Base-by-base conservation (phyloP, 2,113 vertebrate genomes). In the Semicossyphus pulcher region DNA sequence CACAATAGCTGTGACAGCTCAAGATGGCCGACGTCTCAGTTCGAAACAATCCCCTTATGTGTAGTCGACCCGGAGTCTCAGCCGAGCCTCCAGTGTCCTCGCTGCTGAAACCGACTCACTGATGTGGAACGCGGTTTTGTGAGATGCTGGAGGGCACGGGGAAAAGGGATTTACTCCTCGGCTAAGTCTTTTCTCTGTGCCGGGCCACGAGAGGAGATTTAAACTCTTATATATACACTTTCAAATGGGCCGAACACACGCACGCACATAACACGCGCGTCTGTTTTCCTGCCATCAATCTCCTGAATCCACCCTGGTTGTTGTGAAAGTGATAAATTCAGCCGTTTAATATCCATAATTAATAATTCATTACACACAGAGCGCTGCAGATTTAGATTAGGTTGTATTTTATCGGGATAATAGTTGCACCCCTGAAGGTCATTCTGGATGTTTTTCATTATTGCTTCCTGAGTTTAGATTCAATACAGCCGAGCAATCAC, bases 311-410 rank as follows among this genome's bases (percentile, higher is more conserved):
- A 84, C 81, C 75, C 73, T 60, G 72, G 87, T 86, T 90, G 78
- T 90, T 90, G 87, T 91, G 87, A 90, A 90, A 90, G 81, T 90
- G 84, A 91, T 89, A 81, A 88, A 90, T 90, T 84, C 78, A 56
- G 83, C 72, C 49, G 85, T 90, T 89, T 91, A 85, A 89, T 83
- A 87, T 86, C 76, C 56, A 80, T 91, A 86, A 90, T 92, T 85
- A 91, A 90, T 89, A 89, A 90, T 88, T 89, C 80, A 91, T 90
- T 81, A 89, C 1, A 72, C 58, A 48, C 81, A 52, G 57, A 29
- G 51, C 1, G 18, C 77, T 54, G 20, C 54, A 62, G 71, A 73
- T 79, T 86, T 81, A 80, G 72, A 89, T 79, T 81, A 86, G 86
- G 78, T 62, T 72, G 64, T 87, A 85, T 84, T 86, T 80, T 86